Conservation (phyloP, 2,888 invertebrate genomes). For the Chrysolina americana region DNA sequence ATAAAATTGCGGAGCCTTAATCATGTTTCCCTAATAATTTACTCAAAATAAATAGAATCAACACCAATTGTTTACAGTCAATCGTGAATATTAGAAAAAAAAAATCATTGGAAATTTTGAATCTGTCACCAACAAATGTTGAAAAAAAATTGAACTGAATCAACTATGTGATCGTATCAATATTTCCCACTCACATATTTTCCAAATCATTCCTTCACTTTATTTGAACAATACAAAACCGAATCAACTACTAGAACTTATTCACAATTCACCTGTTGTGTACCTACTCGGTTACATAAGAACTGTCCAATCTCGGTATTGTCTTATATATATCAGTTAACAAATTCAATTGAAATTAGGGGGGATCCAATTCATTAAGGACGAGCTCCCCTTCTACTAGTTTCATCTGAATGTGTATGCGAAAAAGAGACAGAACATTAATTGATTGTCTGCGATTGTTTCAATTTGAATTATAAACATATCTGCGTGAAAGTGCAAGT, state of each 20-base stretch:
- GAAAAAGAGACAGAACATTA: constrained; percentile 23
- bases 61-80: too few species aligned
- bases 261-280: constrained; percentile 30
- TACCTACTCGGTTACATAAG: constrained; percentile 28
- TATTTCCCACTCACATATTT: not conserved
- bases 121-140: too few species aligned
- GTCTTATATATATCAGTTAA: constrained; percentile 42
- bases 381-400: not conserved
- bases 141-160: too few species aligned
- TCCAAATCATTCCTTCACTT: constrained; percentile 16
- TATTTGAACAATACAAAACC: constrained; percentile 14
- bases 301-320: constrained; percentile 24
- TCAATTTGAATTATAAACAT: constrained; percentile 24
- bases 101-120: too few species aligned
- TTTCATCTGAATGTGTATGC: too few species aligned
- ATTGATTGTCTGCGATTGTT: constrained; percentile 32
- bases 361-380: constrained; percentile 39
- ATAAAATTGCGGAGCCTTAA: too few species aligned
- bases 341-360: constrained; percentile 32
- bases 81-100: too few species aligned
- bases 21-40: too few species aligned
- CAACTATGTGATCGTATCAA: not conserved
- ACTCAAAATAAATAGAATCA: too few species aligned
- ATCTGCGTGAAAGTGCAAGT: constrained; percentile 48
- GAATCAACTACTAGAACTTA: not conserved